A percentile compares a stretch with the other conserved stretches of the same genome.
These are phyloP conservation scores for Callorhinus ursinus DNA, from an alignment of 2,113 vertebrate genomes.

Conservation along the genomic window DNA sequence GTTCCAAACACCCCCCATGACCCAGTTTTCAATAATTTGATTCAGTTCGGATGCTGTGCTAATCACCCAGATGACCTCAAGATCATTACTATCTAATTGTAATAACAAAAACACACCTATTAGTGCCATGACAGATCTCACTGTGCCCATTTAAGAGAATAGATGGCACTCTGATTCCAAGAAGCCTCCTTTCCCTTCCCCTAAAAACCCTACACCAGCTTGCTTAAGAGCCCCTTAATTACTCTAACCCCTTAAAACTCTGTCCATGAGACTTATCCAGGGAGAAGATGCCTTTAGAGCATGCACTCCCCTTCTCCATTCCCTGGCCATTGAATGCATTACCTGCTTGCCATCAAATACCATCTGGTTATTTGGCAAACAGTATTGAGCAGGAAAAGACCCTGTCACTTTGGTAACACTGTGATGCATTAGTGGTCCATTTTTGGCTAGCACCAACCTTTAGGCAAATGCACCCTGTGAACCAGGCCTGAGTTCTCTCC, in stretches of 20 bases:
- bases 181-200: background rate
- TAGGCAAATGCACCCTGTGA: background rate
- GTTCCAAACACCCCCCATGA: background rate
- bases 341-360: background rate
- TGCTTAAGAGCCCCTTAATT: background rate
- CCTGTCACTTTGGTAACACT: background rate
- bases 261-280: background rate
- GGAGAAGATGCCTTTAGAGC: background rate
- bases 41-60: background rate
- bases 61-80: background rate
- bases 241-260: background rate
- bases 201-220: background rate
- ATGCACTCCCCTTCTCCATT: background rate
- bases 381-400: background rate
- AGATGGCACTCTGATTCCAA: background rate
- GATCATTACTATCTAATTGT: background rate
- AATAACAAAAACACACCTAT: background rate
- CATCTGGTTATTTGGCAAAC: background rate
- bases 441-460: background rate
- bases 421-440: background rate
- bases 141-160: background rate
- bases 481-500: background rate
- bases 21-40: background rate
- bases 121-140: background rate
- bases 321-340: background rate